Evolutionary conservation across 2,888 invertebrate genomes (phyloP), one percentile per base, ranked within the genome.

Genomic region (Amiota communis): DNA sequence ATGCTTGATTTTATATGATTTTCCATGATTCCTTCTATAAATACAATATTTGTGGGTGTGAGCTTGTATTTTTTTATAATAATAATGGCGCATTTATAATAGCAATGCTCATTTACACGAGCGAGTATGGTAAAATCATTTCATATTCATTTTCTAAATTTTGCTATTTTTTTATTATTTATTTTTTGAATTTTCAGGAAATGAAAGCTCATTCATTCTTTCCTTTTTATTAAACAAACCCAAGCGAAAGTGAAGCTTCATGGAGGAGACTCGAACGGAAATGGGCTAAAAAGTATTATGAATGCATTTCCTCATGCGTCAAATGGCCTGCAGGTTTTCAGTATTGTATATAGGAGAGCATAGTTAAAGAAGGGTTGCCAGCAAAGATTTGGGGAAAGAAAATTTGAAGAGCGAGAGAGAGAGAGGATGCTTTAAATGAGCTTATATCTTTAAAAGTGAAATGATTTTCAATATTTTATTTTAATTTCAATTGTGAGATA

Each of bases 61-160:
- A 11, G 8, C 51, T 20, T 23, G 59, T 49, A 49, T 68, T 59
- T 67, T n/a, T 51, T 67, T 51, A 51, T 68, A 68, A 36, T 36
- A 36, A 68, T 68, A 68, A 68, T 20, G 23, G 15, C 67, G 67
- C 51, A 23, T 68, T 23, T 68, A 53, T 68, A 53, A 68, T 68
- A 51, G 53, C 67, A 13, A 53, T 17, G n/a, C 65, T 15, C 17
- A n/a, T 46, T 15, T 10, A 13, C 49, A 64, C 13, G 15, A 1
- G 46, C n/a, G 47, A 15, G 9, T 47, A n/a, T 51, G 53, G 20
- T 20, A 23, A 13, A 10, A 67, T 53, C 53, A 68, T 48, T n/a
- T 68, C 53, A 23, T 49, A 36, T 12, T 51, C 53, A 53, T 51
- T 11, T 13, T 23, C 51, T 36, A 11, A 68, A 10, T 53, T 68